Evolutionary conservation across 2,888 invertebrate species (phyloP).

Genomic region (Octodonta nipae): DNA sequence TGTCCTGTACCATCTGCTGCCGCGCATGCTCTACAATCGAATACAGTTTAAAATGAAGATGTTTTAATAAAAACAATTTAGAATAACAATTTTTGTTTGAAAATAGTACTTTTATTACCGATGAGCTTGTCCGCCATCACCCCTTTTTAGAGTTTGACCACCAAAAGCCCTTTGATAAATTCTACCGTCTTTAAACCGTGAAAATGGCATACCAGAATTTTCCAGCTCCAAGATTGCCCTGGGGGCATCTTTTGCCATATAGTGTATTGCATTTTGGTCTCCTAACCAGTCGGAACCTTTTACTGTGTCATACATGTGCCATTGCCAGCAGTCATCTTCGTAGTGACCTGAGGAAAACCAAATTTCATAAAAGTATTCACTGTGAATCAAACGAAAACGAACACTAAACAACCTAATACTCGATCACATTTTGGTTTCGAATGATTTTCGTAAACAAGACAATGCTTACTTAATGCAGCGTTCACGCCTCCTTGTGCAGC

Average conservation of each 20-base stretch:
- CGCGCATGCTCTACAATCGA: slow-evolving; percentile 43
- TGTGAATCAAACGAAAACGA: too few species aligned
- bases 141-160: slow-evolving; percentile 53
- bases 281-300: slow-evolving; percentile 69
- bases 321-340: slow-evolving; percentile 61
- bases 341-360: slow-evolving; percentile 47
- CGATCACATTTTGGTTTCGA: too few species aligned
- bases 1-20: slow-evolving; percentile 61
- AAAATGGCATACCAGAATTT: slow-evolving; percentile 53
- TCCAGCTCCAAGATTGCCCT: slow-evolving; percentile 48
- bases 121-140: slow-evolving; percentile 52
- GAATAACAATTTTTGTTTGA: neutral
- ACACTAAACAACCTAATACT: too few species aligned
- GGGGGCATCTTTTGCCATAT: slow-evolving; percentile 55
- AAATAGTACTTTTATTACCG: slow-evolving; percentile 9
- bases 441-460: neutral
- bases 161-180: slow-evolving; percentile 63
- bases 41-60: neutral
- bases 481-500: slow-evolving; percentile 73
- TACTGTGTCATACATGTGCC: slow-evolving; percentile 64
- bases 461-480: slow-evolving; percentile 49
- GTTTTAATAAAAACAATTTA: neutral
- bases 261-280: slow-evolving; percentile 63
- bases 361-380: too few species aligned
- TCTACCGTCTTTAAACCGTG: slow-evolving; percentile 49